Evolutionary conservation across 2,113 vertebrate species (phyloP).

Genomic region (Indri indri): DNA sequence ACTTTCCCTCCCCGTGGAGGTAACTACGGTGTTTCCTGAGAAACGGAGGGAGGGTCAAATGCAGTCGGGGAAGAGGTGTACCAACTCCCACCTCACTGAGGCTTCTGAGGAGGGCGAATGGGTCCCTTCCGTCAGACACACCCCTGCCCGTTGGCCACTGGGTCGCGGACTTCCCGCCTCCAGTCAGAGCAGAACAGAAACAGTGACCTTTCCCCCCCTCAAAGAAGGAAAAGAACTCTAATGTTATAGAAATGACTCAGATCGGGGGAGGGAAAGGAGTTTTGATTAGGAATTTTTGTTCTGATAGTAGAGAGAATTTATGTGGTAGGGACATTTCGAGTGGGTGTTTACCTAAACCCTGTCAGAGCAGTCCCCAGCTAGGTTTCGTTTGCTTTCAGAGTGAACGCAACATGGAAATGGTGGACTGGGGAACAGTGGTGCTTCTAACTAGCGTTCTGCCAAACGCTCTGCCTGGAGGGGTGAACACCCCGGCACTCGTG

Average conservation of each 20-base stretch:
- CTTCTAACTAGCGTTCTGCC: background rate
- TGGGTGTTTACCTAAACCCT: background rate
- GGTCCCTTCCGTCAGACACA: background rate
- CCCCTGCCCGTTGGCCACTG: too few relatives aligned
- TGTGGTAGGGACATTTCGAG: background rate
- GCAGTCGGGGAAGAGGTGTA: background rate
- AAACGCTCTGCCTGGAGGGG: background rate
- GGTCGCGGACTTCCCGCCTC: background rate
- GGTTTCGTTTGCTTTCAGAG: background rate
- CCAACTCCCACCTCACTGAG: background rate
- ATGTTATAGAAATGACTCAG: background rate
- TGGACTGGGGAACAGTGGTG: background rate
- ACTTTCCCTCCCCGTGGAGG: background rate
- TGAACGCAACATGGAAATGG: rapidly evolving
- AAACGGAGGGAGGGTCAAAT: background rate
- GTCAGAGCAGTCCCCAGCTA: background rate
- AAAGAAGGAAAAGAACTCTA: background rate
- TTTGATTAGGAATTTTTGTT: background rate
- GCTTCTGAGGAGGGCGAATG: background rate
- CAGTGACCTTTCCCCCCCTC: background rate
- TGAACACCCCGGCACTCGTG: too few relatives aligned
- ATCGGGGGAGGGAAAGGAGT: background rate
- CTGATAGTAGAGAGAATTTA: background rate
- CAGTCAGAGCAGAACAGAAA: background rate
- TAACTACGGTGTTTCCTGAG: background rate